Evolutionary conservation across 1,140 invertebrate species (phyloP).

Genomic region (Caenorhabditis elegans): WBcel235 BX284606.5:2315001-2315500

Average conservation of each 20-base stretch:
- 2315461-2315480: neutral
- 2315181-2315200: neutral
- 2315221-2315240: neutral
- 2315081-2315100: no score
- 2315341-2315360: neutral
- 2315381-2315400: neutral
- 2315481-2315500: conserved; percentile 8
- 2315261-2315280: no score
- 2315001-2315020: no score
- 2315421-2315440: neutral
- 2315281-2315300: neutral
- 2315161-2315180: neutral
- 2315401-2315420: neutral
- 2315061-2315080: neutral
- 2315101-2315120: no score
- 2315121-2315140: neutral
- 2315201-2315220: conserved; percentile 25
- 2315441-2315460: neutral
- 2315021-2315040: neutral
- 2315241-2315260: neutral
- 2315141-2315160: no score
- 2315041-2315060: neutral
- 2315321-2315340: neutral
- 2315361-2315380: conserved; percentile 6
- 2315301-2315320: neutral